These are phyloP conservation scores for Capitulum mitella DNA, from an alignment of 2,888 invertebrate genomes.

Conservation along the genomic window DNA sequence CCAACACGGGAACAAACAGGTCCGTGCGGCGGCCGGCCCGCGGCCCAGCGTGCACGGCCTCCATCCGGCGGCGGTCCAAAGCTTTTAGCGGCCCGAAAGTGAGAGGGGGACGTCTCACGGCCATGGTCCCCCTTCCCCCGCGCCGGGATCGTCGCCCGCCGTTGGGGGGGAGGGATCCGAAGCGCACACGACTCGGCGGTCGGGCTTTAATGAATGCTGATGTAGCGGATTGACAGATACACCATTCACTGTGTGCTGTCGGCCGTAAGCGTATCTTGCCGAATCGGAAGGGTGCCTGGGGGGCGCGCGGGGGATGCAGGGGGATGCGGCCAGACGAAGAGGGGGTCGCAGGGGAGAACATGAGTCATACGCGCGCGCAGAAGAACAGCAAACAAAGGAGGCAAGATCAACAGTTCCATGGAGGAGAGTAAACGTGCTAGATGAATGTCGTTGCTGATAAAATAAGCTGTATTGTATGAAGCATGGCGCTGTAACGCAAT, in stretches of 20 bases:
- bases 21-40: no score
- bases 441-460: no score
- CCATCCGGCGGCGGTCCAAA: no score
- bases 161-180: neutral
- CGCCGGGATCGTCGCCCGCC: no score
- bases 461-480: no score
- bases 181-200: neutral
- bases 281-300: conserved; percentile 1
- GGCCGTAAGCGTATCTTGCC: neutral
- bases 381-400: neutral
- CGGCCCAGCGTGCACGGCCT: no score
- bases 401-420: neutral
- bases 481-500: no score
- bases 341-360: neutral
- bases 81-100: no score
- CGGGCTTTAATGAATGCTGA: conserved; percentile 6
- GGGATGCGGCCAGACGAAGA: neutral
- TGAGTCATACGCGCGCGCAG: neutral
- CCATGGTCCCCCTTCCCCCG: no score
- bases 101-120: no score
- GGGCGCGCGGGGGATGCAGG: neutral
- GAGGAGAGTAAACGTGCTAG: neutral
- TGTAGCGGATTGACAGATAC: neutral
- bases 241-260: neutral
- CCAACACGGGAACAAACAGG: no score